phyloP scores from a whole-genome alignment of 2,797 vertebrate genomes.

The Coreius guichenoti region DNA sequence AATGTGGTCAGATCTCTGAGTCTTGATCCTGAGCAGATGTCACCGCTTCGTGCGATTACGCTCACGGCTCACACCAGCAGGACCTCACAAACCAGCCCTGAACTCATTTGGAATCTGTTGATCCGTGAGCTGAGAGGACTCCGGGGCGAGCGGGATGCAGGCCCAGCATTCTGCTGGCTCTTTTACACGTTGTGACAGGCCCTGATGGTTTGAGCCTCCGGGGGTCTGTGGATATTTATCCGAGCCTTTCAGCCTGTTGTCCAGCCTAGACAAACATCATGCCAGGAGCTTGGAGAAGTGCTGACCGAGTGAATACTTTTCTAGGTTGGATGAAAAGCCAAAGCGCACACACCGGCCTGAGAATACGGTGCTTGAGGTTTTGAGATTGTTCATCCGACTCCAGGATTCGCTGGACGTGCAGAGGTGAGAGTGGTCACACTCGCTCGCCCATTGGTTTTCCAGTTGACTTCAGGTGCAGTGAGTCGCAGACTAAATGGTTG shows the following conservation, averaged over 20 bases:
- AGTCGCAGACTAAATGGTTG: constrained; percentile 71
- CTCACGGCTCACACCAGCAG: constrained; percentile 15
- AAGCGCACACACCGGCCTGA: constrained; percentile 28
- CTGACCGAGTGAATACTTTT: constrained; percentile 80
- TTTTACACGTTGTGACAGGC: constrained; percentile 84
- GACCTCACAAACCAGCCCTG: not conserved
- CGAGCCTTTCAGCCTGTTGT: constrained; percentile 80
- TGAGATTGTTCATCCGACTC: not conserved
- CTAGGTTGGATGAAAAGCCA: constrained; percentile 73
- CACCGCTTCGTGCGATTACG: not conserved
- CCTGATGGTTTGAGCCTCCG: constrained; percentile 77
- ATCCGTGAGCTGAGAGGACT: constrained; percentile 56
- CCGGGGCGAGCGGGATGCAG: constrained; percentile 21
- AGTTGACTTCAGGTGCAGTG: constrained; percentile 76
- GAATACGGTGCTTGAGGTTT: constrained; percentile 3
- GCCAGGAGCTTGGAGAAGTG: constrained; percentile 77
- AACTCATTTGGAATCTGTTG: constrained; percentile 33
- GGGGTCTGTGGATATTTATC: constrained; percentile 75
- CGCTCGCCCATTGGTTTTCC: constrained; percentile 59
- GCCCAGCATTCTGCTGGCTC: constrained; percentile 71
- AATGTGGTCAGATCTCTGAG: not conserved
- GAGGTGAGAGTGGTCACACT: constrained; percentile 28
- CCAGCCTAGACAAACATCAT: constrained; percentile 82
- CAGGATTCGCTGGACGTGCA: not conserved
- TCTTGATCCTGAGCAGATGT: constrained; percentile 6